Percentiles rank a stretch among this genome's conserved stretches.
Evolutionary conservation across 2,888 invertebrate species (phyloP).

Genomic region (Merodon equestris): DNA sequence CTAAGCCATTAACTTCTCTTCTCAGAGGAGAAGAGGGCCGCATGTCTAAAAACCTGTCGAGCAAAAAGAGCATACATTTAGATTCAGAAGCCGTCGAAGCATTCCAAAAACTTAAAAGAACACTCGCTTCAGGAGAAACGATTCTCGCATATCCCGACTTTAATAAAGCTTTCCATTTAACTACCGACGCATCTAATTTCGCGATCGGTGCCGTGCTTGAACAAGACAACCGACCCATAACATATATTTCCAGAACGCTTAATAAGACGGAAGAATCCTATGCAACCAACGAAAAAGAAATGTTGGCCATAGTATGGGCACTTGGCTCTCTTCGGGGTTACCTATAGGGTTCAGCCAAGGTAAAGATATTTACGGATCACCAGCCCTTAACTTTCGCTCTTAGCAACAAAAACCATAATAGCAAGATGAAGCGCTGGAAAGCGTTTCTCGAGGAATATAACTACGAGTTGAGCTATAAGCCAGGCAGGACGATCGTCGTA

Average conservation of each 20-base stretch:
- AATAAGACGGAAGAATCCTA: constrained; percentile 45
- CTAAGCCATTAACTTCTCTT: constrained; percentile 44
- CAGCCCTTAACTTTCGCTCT: constrained; percentile 47
- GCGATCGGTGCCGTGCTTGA: constrained; percentile 46
- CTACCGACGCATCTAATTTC: constrained; percentile 53
- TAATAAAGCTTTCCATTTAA: constrained; percentile 42
- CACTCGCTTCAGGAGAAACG: constrained; percentile 11
- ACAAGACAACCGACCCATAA: constrained; percentile 38
- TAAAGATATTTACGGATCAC: constrained; percentile 45
- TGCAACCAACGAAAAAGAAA: constrained; percentile 47
- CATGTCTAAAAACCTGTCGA: constrained; percentile 28
- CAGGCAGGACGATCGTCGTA: constrained; percentile 38
- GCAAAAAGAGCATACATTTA: constrained; percentile 14
- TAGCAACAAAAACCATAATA: constrained; percentile 56
- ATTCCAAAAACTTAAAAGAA: constrained; percentile 27
- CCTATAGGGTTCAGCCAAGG: constrained; percentile 48
- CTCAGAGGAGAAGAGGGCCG: constrained; percentile 40
- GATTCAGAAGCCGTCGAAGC: constrained; percentile 17
- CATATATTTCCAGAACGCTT: constrained; percentile 24
- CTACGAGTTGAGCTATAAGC: constrained; percentile 56
- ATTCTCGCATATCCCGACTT: constrained; percentile 48
- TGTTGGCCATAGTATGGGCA: constrained; percentile 28
- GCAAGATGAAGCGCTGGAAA: constrained; percentile 63
- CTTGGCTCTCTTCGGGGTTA: constrained; percentile 15
- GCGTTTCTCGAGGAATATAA: constrained; percentile 53